Evolutionary conservation across 1,140 invertebrate species (phyloP), one percentile per base, ranked within the genome.

Genomic region (Macrotrachela quadricornifera): DNA sequence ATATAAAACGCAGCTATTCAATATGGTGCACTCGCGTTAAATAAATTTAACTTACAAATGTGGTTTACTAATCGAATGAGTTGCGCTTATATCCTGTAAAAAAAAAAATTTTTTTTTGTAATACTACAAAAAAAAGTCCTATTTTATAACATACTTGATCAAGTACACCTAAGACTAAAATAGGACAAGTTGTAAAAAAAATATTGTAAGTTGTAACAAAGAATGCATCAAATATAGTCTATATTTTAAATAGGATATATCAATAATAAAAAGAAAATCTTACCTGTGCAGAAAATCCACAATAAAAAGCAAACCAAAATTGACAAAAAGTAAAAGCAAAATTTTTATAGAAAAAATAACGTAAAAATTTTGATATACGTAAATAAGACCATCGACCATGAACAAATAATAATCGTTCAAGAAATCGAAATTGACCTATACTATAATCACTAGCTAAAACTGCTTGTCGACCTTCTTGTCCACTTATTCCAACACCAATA

Each of bases 321-420:
- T 97, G 88, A 70, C 88, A 92, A 21, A 97, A 72, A 14, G 92
- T 97, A 71, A 96, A 96, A 51, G 91, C 88, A 76, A 99, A 96
- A 71, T 99, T 99, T 72, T 99, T 99, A 73, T 96, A 97, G 78
- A 99, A 97, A 77, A 99, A 99, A 72, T 97, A 96, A 52, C 71
- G 65, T 46, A 99, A 76, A 73, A 99, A 97, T 77, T 95, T 97
- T 74, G 84, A 90, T 90, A 99, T 96, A 61, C 94, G 68, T 51
- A 77, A 66, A 60, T 79, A 79, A 0, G 90, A 96, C 91, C 90
- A 97, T 60, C 92, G 77, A 36, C 94, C 94, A 72, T 99, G 92
- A 13, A 99, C 91, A 42, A 97, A 74, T 18, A 99, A 73, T 16
- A 99, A 74, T 42, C 91, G 76, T 73, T 99, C 87, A 41, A 99